Base-by-base conservation (phyloP, 2,113 vertebrate genomes). In the Perccottus glenii region DNA sequence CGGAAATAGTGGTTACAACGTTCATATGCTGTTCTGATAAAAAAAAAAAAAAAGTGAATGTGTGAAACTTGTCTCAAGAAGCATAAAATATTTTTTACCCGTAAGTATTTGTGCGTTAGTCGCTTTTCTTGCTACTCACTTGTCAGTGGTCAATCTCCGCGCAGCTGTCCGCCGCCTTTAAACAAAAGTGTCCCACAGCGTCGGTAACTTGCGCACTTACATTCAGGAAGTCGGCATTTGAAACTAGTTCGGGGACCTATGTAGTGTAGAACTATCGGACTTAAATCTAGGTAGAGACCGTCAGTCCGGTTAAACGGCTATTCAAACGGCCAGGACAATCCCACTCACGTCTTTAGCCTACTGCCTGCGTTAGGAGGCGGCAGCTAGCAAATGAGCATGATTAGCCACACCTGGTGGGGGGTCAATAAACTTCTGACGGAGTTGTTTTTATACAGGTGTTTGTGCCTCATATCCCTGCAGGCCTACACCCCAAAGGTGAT, bases 351-450 rank as follows among this genome's bases (percentile, higher is more conserved):
- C 19, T 3, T 8, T 4, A 11, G 43, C 14, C 64, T 1, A 0
- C 52, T 0, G 33, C 55, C 47, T 3, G 53, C 38, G 38, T 10
- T 5, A 0, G 2, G 9, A 19, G n/a, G 63, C 53, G 27, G 36
- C 27, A 35, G 9, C 77, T 71, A 27, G 79, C 47, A 79, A 70
- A 75, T 59, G 1, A 59, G 36, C 16, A 2, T 5, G 8, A 14
- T 1, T 27, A 27, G 77, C 78, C 88, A 85, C 90, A 81, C 87
- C 87, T 80, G 68, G 14, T 46, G 69, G 64, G 67, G 63, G 88
- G 81, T 90, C 87, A 88, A 67, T 86, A 84, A 90, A 87, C 89
- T 86, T 53, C 50, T n/a, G 4, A 48, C 0, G 47, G 10, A 0
- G 56, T 6, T 55, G 78, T 72, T 73, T 66, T 70, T 11, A 36